These are phyloP conservation scores for Paratilapia polleni DNA, from an alignment of 2,113 vertebrate genomes.

Conservation along the genomic window DNA sequence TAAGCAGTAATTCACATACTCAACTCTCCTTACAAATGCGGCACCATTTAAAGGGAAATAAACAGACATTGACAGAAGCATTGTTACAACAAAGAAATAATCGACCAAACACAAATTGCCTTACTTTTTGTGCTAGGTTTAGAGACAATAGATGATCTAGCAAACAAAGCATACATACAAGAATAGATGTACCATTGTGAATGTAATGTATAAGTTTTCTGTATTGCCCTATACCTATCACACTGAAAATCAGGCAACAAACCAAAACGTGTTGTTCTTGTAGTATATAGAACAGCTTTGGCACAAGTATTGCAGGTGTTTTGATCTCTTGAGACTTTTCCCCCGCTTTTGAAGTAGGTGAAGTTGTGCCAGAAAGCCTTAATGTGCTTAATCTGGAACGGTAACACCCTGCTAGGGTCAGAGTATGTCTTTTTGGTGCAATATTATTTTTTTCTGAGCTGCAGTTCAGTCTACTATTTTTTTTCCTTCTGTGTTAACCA, in stretches of 20 bases:
- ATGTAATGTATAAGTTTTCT: too few relatives aligned
- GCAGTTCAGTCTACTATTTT: accelerated
- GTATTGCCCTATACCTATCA: not conserved
- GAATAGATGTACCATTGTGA: not conserved
- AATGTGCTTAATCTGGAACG: not conserved
- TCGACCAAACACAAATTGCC: too few relatives aligned
- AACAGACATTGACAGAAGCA: too few relatives aligned
- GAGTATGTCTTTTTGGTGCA: not conserved
- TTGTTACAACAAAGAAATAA: too few relatives aligned
- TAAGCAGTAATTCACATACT: too few relatives aligned
- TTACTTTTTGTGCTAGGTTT: too few relatives aligned
- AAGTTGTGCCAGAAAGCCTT: not conserved
- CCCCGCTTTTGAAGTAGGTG: not conserved
- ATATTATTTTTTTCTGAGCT: not conserved
- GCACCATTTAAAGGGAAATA: too few relatives aligned
- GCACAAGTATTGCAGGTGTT: not conserved
- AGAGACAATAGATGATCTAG: not conserved
- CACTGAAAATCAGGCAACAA: not conserved
- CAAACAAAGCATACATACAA: not conserved
- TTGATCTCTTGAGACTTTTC: too few relatives aligned
- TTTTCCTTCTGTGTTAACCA: not conserved
- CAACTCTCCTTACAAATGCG: too few relatives aligned
- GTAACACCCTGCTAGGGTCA: not conserved
- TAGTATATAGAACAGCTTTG: too few relatives aligned
- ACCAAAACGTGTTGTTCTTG: not conserved